Conservation (phyloP, 2,113 vertebrate species). For the Muscicapa adusta region DNA sequence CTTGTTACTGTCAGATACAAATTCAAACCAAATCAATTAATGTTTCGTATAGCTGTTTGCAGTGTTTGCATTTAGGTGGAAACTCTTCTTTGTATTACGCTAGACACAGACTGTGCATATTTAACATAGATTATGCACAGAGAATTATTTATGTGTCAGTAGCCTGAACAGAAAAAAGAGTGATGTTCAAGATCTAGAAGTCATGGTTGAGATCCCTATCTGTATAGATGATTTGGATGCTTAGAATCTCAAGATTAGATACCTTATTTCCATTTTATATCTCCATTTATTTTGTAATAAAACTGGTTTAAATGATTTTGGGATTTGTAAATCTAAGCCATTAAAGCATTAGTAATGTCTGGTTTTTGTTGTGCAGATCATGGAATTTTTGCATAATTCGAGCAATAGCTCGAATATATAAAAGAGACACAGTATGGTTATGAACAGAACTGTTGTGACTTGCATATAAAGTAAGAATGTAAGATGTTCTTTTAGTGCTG, state of each 20-base stretch:
- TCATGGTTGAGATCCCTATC: not conserved
- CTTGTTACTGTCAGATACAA: conserved; percentile 61
- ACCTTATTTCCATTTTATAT: not conserved
- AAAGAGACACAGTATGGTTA: not conserved
- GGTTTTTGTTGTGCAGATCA: not conserved
- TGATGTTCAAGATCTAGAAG: not conserved
- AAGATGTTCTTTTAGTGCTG: conserved; percentile 49
- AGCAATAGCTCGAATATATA: not conserved
- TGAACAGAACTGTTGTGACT: conserved; percentile 31
- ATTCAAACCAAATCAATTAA: conserved; percentile 55
- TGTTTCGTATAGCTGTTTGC: conserved; percentile 44
- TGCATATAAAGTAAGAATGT: conserved; percentile 28
- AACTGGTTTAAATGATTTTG: not conserved
- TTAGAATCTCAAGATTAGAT: not conserved
- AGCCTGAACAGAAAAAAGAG: not conserved
- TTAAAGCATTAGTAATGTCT: not conserved
- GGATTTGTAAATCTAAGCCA: not conserved
- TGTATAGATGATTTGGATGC: not conserved
- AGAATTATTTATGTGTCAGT: conserved; percentile 12
- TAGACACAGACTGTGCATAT: conserved; percentile 21
- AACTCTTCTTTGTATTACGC: conserved; percentile 41
- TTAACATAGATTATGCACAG: conserved; percentile 24
- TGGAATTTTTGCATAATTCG: conserved; percentile 19
- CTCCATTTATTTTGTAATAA: not conserved
- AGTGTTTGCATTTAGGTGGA: conserved; percentile 48